Conservation (phyloP, 2,888 invertebrate genomes). For the Luperina testacea region DNA sequence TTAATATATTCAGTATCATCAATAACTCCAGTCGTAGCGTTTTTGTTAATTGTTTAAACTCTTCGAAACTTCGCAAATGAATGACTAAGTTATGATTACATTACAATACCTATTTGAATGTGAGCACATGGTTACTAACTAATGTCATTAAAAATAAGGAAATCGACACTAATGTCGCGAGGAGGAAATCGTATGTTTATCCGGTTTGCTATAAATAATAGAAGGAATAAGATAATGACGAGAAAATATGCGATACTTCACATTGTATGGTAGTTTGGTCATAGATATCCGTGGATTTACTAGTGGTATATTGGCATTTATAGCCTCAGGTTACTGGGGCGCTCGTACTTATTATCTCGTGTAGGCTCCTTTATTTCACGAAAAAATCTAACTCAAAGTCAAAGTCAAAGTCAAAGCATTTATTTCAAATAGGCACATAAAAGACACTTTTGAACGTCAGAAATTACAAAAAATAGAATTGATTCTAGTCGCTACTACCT, state of each 20-base stretch:
- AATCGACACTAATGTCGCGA: conserved; percentile 1
- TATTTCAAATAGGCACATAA: no score
- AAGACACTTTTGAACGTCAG: no score
- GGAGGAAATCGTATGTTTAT: conserved; percentile 40
- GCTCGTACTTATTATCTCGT: no score
- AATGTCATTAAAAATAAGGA: conserved; percentile 24
- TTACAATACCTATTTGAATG: conserved; percentile 3
- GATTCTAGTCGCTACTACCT: no score
- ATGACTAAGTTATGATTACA: background rate
- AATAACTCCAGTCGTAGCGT: conserved; percentile 37
- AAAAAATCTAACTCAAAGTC: no score
- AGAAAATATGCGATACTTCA: conserved; percentile 12
- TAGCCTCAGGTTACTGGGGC: no score
- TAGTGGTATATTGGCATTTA: no score
- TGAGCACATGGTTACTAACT: conserved; percentile 23
- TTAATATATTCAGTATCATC: conserved; percentile 41
- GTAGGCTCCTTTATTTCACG: no score
- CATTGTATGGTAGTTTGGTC: background rate
- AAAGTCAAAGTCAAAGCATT: no score
- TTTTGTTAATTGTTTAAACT: conserved; percentile 39
- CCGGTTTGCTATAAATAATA: conserved; percentile 38
- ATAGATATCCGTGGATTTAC: no score
- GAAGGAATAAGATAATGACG: conserved; percentile 31
- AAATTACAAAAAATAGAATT: no score
- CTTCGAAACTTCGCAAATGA: conserved; percentile 15